Conservation (phyloP, 2,888 invertebrate species). For the Holacanthella duospinosa region DNA sequence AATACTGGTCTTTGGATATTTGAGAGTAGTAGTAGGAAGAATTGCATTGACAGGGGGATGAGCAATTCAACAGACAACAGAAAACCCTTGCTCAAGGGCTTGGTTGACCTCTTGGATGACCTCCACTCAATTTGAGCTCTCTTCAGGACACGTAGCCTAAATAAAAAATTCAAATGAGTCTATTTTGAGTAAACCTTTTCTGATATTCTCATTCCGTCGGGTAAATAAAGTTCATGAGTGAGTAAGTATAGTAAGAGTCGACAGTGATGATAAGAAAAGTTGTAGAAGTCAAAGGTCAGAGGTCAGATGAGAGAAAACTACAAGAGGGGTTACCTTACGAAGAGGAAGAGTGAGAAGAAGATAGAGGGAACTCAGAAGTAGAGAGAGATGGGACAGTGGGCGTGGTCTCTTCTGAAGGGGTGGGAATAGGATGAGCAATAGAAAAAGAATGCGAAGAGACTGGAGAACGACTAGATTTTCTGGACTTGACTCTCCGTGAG, state of each 20-base stretch:
- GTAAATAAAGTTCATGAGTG: not conserved
- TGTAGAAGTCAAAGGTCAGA: not conserved
- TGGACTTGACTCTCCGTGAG: not conserved
- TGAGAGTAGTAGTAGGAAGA: not conserved
- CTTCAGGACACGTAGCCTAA: not conserved
- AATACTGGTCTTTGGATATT: not conserved
- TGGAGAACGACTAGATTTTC: conserved; percentile 1
- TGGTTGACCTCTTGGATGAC: no score
- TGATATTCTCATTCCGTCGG: not conserved
- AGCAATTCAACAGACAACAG: not conserved
- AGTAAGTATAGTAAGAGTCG: no score
- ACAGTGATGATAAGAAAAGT: not conserved
- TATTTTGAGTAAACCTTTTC: not conserved
- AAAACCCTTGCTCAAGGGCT: not conserved
- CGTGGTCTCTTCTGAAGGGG: not conserved
- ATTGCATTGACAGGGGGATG: conserved; percentile 4
- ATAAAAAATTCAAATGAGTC: not conserved
- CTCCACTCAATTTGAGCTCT: not conserved
- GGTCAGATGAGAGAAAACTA: not conserved
- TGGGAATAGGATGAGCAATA: conserved; percentile 2
- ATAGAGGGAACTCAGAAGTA: not conserved
- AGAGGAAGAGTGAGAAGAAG: not conserved
- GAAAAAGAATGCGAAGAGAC: not conserved
- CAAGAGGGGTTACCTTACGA: not conserved
- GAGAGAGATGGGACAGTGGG: not conserved